Evolutionary conservation across 2,888 invertebrate species (phyloP).

Genomic region (Lithophane socia): DNA sequence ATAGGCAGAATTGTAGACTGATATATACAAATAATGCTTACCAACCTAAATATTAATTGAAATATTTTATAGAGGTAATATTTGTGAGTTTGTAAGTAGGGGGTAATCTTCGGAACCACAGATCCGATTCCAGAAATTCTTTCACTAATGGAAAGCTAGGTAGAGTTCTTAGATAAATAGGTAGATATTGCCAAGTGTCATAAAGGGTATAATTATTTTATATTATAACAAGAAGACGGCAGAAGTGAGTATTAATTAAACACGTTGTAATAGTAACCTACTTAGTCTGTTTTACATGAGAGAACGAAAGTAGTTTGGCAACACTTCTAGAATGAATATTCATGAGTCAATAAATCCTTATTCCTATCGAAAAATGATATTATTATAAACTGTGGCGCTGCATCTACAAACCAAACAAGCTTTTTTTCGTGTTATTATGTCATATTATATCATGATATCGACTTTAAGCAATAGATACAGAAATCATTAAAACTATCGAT

Average conservation of each 20-base stretch:
- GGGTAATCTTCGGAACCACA: too few relatives aligned
- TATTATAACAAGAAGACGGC: not conserved
- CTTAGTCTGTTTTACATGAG: not conserved
- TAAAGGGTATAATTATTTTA: not conserved
- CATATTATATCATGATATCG: not conserved
- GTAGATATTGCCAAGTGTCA: not conserved
- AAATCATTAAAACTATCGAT: not conserved
- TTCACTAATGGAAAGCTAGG: too few relatives aligned
- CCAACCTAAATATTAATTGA: too few relatives aligned
- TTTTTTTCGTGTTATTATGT: not conserved
- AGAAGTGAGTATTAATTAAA: not conserved
- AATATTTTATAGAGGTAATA: too few relatives aligned
- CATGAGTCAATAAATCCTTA: not conserved
- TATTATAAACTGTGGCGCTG: not conserved
- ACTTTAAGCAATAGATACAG: not conserved
- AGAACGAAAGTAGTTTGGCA: slow-evolving; percentile 28
- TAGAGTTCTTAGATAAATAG: not conserved
- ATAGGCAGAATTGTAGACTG: too few relatives aligned
- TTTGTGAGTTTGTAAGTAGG: too few relatives aligned
- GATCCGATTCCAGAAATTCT: too few relatives aligned
- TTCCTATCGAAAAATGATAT: not conserved
- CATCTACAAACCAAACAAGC: slow-evolving; percentile 11
- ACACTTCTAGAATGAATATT: not conserved
- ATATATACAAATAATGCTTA: not conserved
- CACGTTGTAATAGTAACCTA: not conserved